phyloP scores from a whole-genome alignment of 2,797 vertebrate genomes.

The Anguilla megastoma region DNA sequence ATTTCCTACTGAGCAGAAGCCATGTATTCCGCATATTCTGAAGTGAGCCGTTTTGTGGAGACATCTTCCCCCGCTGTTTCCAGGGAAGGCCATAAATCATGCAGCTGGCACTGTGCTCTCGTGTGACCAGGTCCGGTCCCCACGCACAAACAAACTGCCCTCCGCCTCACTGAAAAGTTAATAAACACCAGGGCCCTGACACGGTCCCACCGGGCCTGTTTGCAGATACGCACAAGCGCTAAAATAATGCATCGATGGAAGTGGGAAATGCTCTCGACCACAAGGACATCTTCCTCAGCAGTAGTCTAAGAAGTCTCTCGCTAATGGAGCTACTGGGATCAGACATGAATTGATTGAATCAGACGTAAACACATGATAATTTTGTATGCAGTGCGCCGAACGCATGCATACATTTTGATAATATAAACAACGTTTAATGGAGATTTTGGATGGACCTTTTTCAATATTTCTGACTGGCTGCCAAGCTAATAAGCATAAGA shows the following conservation, averaged over 20 bases:
- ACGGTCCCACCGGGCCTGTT: neutral
- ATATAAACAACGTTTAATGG: neutral
- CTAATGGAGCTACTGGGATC: neutral
- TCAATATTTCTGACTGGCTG: constrained; percentile 7
- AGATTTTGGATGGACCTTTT: neutral
- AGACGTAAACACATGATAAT: neutral
- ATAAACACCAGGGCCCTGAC: neutral
- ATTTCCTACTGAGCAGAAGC: neutral
- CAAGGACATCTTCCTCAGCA: neutral
- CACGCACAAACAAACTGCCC: neutral
- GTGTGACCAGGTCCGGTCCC: neutral
- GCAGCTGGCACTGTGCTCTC: neutral
- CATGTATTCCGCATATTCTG: neutral
- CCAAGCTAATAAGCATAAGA: constrained; percentile 13
- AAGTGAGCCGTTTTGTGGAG: neutral
- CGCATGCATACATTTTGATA: neutral
- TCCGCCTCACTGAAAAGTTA: neutral
- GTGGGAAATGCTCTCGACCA: neutral
- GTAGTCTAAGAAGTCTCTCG: neutral
- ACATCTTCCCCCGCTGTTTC: neutral
- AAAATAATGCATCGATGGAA: neutral
- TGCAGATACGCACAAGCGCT: neutral
- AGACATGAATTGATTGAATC: neutral
- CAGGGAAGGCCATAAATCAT: neutral
- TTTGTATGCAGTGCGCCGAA: neutral